These are phyloP conservation scores for Menura novaehollandiae DNA, from an alignment of 2,113 vertebrate genomes.

Conservation along the genomic window DNA sequence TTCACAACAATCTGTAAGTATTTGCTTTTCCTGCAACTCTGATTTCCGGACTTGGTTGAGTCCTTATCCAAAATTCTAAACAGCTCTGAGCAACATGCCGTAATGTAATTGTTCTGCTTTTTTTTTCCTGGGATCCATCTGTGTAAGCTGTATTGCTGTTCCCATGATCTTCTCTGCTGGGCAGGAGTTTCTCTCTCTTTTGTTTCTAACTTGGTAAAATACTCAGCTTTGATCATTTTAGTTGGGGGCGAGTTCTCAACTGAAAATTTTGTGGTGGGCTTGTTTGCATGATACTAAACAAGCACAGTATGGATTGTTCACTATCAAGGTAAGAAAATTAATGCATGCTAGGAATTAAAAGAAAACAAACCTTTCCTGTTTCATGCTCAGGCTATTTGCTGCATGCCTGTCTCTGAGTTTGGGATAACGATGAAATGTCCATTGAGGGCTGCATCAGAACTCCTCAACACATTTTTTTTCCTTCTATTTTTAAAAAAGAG, in stretches of 20 bases:
- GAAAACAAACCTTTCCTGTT: background rate
- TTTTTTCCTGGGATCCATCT: background rate
- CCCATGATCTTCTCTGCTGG: background rate
- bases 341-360: background rate
- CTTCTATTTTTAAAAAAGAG: background rate
- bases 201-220: background rate
- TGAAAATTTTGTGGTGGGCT: background rate
- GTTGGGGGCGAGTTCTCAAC: background rate
- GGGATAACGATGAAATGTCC: background rate
- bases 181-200: background rate
- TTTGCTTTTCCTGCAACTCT: background rate
- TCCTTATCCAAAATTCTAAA: background rate
- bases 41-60: background rate
- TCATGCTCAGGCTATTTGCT: background rate
- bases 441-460: background rate
- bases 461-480: background rate
- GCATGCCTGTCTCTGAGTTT: background rate
- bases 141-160: background rate
- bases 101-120: background rate
- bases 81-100: background rate
- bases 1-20: conserved; percentile 97
- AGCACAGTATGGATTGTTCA: background rate
- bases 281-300: background rate
- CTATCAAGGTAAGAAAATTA: background rate
- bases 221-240: background rate